Percentiles rank a stretch among this genome's conserved stretches.
Conservation (phyloP, 2,888 invertebrate genomes). For the Pseudococcus longispinus region DNA sequence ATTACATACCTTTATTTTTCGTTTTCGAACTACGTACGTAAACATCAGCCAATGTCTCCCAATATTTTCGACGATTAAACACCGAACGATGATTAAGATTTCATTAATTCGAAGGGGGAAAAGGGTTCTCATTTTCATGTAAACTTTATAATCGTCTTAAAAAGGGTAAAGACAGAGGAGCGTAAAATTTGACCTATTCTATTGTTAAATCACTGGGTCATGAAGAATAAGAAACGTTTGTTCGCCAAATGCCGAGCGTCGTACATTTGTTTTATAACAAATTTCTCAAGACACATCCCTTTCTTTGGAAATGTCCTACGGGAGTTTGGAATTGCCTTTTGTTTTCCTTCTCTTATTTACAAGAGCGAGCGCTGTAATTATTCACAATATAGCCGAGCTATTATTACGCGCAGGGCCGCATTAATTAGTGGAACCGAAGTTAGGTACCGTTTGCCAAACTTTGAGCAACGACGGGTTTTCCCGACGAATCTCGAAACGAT, state of each 20-base stretch:
- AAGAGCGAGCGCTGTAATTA: slow-evolving; percentile 51
- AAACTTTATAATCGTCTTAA: slow-evolving; percentile 50
- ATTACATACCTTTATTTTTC: no score
- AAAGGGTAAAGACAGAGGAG: background rate
- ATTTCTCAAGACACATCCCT: slow-evolving; percentile 48
- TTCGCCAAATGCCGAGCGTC: slow-evolving; percentile 37
- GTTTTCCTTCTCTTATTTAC: slow-evolving; percentile 55
- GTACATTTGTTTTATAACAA: slow-evolving; percentile 49
- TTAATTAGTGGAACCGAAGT: slow-evolving; percentile 54
- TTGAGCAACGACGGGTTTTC: background rate
- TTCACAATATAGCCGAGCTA: slow-evolving; percentile 53
- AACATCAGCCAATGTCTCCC: background rate
- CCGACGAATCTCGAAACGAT: background rate
- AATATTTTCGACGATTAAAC: slow-evolving; percentile 32
- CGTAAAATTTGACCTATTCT: slow-evolving; percentile 48
- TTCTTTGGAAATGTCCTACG: slow-evolving; percentile 52
- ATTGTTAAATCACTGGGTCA: slow-evolving; percentile 44
- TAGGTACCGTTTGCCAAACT: slow-evolving; percentile 51
- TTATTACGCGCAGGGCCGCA: slow-evolving; percentile 50
- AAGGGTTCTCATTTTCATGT: slow-evolving; percentile 33
- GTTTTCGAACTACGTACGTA: no score
- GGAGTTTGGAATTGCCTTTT: slow-evolving; percentile 51
- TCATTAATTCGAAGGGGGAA: slow-evolving; percentile 29
- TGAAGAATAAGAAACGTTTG: slow-evolving; percentile 36
- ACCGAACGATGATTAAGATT: slow-evolving; percentile 35